These are phyloP conservation scores for Limnephilus rhombicus DNA, from an alignment of 2,888 invertebrate species.

Conservation along the genomic window DNA sequence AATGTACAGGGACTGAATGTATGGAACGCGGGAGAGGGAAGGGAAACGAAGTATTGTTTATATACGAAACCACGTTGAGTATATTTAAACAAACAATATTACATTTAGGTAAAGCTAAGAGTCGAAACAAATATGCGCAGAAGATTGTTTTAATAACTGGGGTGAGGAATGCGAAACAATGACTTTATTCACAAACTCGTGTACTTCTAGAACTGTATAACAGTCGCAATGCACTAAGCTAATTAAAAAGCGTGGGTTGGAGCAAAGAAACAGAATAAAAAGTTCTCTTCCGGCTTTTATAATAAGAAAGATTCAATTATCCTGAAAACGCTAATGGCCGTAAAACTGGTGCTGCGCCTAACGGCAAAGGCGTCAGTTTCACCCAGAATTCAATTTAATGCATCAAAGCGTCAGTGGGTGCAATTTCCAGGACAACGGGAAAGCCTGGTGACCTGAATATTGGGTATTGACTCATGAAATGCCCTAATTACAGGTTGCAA, in stretches of 20 bases:
- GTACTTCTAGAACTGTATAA: background rate
- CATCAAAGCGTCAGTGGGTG: background rate
- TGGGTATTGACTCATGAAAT: conserved; percentile 14
- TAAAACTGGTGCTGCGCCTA: background rate
- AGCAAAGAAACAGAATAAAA: background rate
- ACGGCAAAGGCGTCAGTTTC: background rate
- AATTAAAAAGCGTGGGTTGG: background rate
- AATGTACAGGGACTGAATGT: too few relatives aligned
- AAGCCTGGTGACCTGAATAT: conserved; percentile 19
- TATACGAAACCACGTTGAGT: background rate
- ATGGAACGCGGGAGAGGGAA: too few relatives aligned
- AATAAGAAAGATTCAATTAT: conserved; percentile 9
- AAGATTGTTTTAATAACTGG: background rate
- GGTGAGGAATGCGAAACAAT: background rate
- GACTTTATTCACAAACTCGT: background rate
- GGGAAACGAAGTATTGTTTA: too few relatives aligned
- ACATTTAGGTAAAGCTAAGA: background rate
- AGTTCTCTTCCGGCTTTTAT: background rate
- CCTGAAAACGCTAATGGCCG: conserved; percentile 9
- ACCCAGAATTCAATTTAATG: background rate
- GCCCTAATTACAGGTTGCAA: background rate
- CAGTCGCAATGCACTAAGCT: background rate
- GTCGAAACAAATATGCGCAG: background rate
- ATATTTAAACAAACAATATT: background rate
- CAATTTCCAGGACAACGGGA: conserved; percentile 7